Conservation (phyloP, 2,888 invertebrate genomes). For the Chrysopilus asiliformis region DNA sequence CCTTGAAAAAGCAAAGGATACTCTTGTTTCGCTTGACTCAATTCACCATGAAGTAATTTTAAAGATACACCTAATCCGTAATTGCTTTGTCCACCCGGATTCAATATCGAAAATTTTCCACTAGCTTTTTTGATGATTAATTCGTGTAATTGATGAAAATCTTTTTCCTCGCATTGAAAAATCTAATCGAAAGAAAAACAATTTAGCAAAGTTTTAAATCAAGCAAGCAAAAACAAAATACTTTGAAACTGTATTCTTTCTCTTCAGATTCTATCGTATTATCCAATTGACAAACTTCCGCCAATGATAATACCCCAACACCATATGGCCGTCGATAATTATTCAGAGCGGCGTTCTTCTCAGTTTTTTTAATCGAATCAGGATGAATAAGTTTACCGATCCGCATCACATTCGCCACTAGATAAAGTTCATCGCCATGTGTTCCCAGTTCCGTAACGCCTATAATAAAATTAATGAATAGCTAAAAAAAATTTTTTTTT, state of each 20-base stretch:
- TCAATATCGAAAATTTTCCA: conserved; percentile 65
- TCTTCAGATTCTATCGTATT: conserved; percentile 43
- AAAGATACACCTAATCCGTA: conserved; percentile 76
- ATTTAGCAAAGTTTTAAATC: not conserved
- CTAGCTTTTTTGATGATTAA: conserved; percentile 72
- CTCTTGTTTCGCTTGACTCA: conserved; percentile 65
- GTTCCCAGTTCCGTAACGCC: conserved; percentile 79
- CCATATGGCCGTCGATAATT: conserved; percentile 70
- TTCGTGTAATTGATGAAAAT: conserved; percentile 82
- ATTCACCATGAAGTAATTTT: conserved; percentile 64
- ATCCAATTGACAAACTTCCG: conserved; percentile 49
- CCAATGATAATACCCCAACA: conserved; percentile 65
- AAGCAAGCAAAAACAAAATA: too few species aligned
- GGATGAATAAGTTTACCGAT: conserved; percentile 65
- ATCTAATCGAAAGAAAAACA: conserved; percentile 45
- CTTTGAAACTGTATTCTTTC: conserved; percentile 67
- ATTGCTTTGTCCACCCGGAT: conserved; percentile 54
- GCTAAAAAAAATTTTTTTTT: conserved; percentile 13
- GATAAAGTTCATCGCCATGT: conserved; percentile 68
- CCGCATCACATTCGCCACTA: conserved; percentile 81
- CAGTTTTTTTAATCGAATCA: conserved; percentile 33
- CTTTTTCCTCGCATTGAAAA: conserved; percentile 77
- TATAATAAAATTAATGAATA: too few species aligned
- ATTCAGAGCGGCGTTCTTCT: conserved; percentile 23
- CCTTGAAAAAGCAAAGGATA: conserved; percentile 67